Evolutionary conservation across 1,140 invertebrate genomes (phyloP).

Genomic region (Formica exsecta): DNA sequence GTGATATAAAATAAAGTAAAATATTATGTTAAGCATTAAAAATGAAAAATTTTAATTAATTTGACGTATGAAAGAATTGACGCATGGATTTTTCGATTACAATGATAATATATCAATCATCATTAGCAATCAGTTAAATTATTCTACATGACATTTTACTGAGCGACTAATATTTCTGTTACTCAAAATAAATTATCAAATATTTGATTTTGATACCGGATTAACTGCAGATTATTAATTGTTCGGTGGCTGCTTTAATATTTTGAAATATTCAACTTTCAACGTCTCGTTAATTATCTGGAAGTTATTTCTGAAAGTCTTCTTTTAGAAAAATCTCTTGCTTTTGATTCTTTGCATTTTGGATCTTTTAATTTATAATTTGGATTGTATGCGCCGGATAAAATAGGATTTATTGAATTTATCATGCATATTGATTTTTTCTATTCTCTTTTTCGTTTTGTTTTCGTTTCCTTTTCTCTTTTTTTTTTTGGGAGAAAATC

Average conservation of each 20-base stretch:
- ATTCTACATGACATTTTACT: background rate
- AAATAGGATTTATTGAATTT: background rate
- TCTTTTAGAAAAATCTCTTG: background rate
- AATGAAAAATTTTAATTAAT: slow-evolving; percentile 3
- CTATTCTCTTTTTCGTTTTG: background rate
- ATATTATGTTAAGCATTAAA: background rate
- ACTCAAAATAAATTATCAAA: slow-evolving; percentile 36
- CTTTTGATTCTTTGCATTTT: background rate
- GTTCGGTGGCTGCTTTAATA: background rate
- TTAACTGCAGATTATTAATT: slow-evolving; percentile 28
- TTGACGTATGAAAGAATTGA: background rate
- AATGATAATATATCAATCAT: slow-evolving; percentile 9
- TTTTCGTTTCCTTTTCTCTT: slow-evolving; percentile 5
- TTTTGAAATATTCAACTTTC: background rate
- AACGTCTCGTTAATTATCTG: background rate
- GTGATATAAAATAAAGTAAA: background rate
- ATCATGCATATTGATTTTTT: background rate
- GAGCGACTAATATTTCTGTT: background rate
- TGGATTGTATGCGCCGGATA: background rate
- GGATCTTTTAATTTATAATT: background rate
- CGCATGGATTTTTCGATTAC: background rate
- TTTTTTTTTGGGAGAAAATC: slow-evolving; percentile 35
- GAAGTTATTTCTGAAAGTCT: background rate
- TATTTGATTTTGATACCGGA: background rate
- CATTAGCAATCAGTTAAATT: background rate